These are phyloP conservation scores for Craterocephalus amniculus DNA, from an alignment of 2,797 vertebrate genomes.

Conservation along the genomic window DNA sequence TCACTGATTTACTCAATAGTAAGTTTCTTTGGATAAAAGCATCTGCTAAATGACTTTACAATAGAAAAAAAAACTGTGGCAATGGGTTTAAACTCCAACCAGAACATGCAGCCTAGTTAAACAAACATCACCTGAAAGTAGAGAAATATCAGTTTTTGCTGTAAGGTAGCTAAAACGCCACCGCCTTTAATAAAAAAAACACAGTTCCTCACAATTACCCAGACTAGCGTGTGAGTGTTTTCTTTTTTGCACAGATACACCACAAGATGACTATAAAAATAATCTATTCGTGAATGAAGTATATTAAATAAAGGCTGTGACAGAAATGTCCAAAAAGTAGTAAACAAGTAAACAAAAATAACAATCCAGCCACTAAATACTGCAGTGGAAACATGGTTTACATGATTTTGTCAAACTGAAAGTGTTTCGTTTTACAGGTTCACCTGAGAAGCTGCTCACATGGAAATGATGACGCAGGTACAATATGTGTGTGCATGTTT, in stretches of 20 bases:
- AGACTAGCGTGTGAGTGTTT: conserved; percentile 76
- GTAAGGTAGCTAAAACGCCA: conserved; percentile 93
- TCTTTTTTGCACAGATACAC: conserved; percentile 69
- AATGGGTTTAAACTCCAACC: too few species aligned
- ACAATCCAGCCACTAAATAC: conserved; percentile 21
- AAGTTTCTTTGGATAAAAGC: too few species aligned
- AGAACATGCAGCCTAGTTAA: too few species aligned
- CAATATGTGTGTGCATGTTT: conserved; percentile 40
- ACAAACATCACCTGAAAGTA: neutral
- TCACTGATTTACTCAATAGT: too few species aligned
- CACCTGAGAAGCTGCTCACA: conserved; percentile 1
- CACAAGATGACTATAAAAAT: conserved; percentile 53
- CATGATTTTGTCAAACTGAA: conserved; percentile 4
- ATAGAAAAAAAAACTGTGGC: too few species aligned
- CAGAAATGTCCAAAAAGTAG: conserved; percentile 7
- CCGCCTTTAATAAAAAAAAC: conserved; percentile 69
- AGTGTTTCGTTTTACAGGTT: neutral
- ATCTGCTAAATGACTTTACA: too few species aligned
- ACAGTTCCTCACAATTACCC: conserved; percentile 73
- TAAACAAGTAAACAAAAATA: conserved; percentile 11
- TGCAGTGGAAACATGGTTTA: conserved; percentile 22
- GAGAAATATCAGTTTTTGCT: conserved; percentile 25
- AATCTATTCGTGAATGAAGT: conserved; percentile 25
- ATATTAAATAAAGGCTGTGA: conserved; percentile 41
- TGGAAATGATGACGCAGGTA: conserved; percentile 20